Evolutionary conservation across 2,113 vertebrate species (phyloP).

Genomic region (Phrynosoma platyrhinos): DNA sequence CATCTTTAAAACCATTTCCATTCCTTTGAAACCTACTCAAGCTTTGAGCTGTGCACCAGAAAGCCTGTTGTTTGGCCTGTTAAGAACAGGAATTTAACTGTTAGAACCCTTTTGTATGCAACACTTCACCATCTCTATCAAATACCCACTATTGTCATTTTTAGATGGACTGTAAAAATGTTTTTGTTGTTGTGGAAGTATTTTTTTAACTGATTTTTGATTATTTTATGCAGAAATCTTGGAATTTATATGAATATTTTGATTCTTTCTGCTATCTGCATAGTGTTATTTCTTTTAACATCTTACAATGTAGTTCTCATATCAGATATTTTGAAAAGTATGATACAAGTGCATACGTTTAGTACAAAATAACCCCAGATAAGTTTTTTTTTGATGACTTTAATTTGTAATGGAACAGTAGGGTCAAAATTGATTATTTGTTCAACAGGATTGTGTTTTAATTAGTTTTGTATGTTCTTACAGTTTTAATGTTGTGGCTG

Average conservation of each 20-base stretch:
- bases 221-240: not conserved
- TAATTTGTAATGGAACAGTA: not conserved
- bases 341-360: not conserved
- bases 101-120: not conserved
- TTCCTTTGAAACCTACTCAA: not conserved
- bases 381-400: slow-evolving; percentile 20
- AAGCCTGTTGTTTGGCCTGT: not conserved
- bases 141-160: not conserved
- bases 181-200: not conserved
- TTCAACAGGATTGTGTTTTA: slow-evolving; percentile 27
- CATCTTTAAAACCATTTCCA: not conserved
- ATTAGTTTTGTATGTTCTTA: slow-evolving; percentile 23
- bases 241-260: not conserved
- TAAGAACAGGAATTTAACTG: not conserved
- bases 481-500: slow-evolving; percentile 58
- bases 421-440: not conserved
- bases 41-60: not conserved
- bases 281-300: not conserved
- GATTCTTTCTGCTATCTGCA: not conserved
- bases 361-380: not conserved
- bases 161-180: not conserved
- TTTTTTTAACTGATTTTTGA: not conserved
- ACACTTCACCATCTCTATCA: not conserved
- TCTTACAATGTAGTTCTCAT: too few relatives aligned
- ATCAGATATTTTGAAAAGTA: not conserved